Base-by-base conservation (phyloP, 2,888 invertebrate genomes). In the Drosophila barbarae region DNA sequence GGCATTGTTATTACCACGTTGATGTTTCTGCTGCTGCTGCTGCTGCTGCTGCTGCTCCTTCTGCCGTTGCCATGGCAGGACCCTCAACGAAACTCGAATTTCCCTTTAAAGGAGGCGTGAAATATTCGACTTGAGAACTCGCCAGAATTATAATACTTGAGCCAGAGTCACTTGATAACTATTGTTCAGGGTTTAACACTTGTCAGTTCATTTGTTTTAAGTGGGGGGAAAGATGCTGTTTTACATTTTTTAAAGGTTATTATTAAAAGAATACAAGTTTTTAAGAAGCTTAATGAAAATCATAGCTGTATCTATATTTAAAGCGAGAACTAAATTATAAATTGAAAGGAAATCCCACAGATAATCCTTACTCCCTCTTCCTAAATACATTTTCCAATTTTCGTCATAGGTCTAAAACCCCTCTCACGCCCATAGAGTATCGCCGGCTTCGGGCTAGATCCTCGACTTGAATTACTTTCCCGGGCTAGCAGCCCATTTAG, bases 1-100 rank as follows among this genome's bases (percentile, higher is more conserved):
- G 59, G 75, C 72, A 84, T 82, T 79, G 80, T 79, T 84, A 77
- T 77, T 72, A 66, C 78, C 63, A 67, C 79, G 75, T 56, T 77
- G 75, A 71, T 71, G 68, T 32, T 58, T 58, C 51, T 60, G 35
- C 56, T 54, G 53, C 57, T 69, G 63, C 42, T 66, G 57, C 56
- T 73, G 54, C 41, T 42, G 51, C 46, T 50, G 50, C 41, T 42
- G 51, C 46, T 50, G 50, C 66, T 35, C 49, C 44, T 63, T 41
- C 34, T 51, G 36, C 41, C 42, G 51, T 51, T 50, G 50, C 66
- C 35, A 63, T 52, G 46, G 57, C n/a, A 10, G 32, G 52, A 32
- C 68, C 12, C 70, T 70, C 49, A 13, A 67, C 47, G 51, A 51
- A 69, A 70, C 41, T 46, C 41, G 50, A 53, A 71, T 70, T 53